Evolutionary conservation across 2,888 invertebrate species (phyloP).

Genomic region (Bedellia somnulentella): DNA sequence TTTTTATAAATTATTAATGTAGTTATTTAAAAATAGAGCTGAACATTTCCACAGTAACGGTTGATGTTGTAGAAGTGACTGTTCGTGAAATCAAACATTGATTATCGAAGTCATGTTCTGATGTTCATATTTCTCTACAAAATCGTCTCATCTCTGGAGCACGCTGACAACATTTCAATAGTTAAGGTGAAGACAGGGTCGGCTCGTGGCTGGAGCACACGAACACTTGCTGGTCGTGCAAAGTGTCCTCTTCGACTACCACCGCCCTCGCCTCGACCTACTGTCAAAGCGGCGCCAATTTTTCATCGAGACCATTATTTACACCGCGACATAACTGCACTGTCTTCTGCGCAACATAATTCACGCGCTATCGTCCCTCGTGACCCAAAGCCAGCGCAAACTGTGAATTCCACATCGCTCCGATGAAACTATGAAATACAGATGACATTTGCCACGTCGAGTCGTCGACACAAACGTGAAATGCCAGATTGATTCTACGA

Average conservation of each 20-base stretch:
- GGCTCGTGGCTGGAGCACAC: constrained; percentile 40
- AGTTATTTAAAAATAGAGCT: too few species aligned
- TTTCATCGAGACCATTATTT: constrained; percentile 22
- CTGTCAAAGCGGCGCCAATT: constrained; percentile 17
- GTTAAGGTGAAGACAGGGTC: constrained; percentile 52
- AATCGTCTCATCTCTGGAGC: constrained; percentile 56
- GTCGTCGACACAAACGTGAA: constrained; percentile 15
- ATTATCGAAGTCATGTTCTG: constrained; percentile 60
- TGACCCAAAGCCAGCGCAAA: constrained; percentile 17
- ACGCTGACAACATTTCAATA: constrained; percentile 56
- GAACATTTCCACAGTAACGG: too few species aligned
- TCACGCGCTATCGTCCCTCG: constrained; percentile 19
- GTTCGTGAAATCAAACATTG: constrained; percentile 52
- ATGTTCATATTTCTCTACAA: constrained; percentile 59
- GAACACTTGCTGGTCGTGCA: constrained; percentile 1
- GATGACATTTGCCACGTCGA: constrained; percentile 21
- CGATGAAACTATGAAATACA: constrained; percentile 25
- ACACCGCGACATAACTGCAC: constrained; percentile 8
- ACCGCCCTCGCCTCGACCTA: constrained; percentile 5
- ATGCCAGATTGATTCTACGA: constrained; percentile 26
- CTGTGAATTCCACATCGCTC: constrained; percentile 19
- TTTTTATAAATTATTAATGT: too few species aligned
- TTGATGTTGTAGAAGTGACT: too few species aligned
- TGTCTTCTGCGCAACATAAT: constrained; percentile 17
- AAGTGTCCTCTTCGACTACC: background rate